Evolutionary conservation across 2,888 invertebrate genomes (phyloP), one percentile per base, ranked within the genome.

Genomic region (Dicyrtomina minuta): DNA sequence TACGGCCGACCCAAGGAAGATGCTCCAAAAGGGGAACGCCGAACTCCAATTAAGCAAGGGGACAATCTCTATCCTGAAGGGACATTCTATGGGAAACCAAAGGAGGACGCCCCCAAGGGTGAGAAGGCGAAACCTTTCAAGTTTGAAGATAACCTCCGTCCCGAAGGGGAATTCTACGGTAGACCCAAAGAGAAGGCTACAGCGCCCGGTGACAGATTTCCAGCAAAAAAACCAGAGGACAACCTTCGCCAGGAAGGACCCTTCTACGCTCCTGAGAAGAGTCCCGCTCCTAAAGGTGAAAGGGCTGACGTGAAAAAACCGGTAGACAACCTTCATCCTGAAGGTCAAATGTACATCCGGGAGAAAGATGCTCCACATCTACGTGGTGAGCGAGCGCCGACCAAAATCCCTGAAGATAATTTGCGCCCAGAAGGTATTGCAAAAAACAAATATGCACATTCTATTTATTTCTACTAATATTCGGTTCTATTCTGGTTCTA

Each of bases 61-160:
- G 88, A 88, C 76, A 87, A 89, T 80, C 79, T 88, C 0, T 82
- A 81, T 61, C 85, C 87, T 0, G 87, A 88, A 75, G 86, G 89
- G 84, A 20, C 41, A 27, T 87, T 87, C 76, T 80, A 83, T 60
- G 85, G 84, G 1, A 81, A 84, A 77, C 49, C 55, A 26, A 66
- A 72, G 60, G 71, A 72, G 20, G 59, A 39, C 17, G 66, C 27
- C 12, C 68, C 66, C 0, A 79, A 86, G 85, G 17, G 76, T 15
- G 85, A 84, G n/a, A n/a, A n/a, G n/a, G n/a, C n/a, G n/a, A n/a
- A n/a, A n/a, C n/a, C n/a, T n/a, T n/a, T 81, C 5, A 80, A 78
- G 72, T 84, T 79, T 84, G 72, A 85, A 82, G 86, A 70, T 71
- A 69, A 75, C 78, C 77, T 87, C 12, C 80, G 81, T 22, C 83